Base-by-base conservation (phyloP, 1,140 invertebrate genomes). In the Atta texana region DNA sequence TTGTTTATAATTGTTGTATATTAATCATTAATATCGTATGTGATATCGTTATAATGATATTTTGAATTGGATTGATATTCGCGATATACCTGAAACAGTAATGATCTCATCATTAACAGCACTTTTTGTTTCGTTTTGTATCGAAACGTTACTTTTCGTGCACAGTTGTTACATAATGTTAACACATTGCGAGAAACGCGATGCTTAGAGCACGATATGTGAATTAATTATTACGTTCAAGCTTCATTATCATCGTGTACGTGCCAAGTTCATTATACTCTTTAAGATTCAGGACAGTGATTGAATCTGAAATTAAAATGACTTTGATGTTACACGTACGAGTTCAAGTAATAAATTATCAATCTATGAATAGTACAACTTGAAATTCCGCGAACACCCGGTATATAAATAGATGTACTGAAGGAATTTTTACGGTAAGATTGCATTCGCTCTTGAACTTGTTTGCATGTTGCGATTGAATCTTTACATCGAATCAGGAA, bases 391-490 rank as follows among this genome's bases (percentile, higher is more conserved):
- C 51, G 39, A 39, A 71, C 69, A 90, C 87, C 81, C 69, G 87
- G 53, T 80, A 80, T 75, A 44, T 78, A 39, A 69, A 39, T 31
- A 87, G 76, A 87, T 61, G 78, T 74, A 87, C 64, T 71, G 88
- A 87, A 91, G 90, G 90, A 87, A 85, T 90, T 91, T 90, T 81
- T 39, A 78, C 76, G 53, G 49, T 84, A 63, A 59, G 49, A 80
- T 86, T 64, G 80, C 66, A 44, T 75, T 66, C 49, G 24, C 75
- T 86, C 63, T 72, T 92, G 86, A 91, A 92, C 88, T 92, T 91
- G 91, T 87, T 87, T 74, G 86, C 75, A 87, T 39, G 86, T 82
- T 76, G 59, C 64, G 57, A 68, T 75, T 81, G 87, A 91, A 89
- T 91, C 88, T 87, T 78, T 81, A 69, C n/a, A 49, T 63, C 55